Percentiles rank a stretch among this genome's conserved stretches.
Conservation (phyloP, 2,113 vertebrate species). For the Odocoileus hemionus region DNA sequence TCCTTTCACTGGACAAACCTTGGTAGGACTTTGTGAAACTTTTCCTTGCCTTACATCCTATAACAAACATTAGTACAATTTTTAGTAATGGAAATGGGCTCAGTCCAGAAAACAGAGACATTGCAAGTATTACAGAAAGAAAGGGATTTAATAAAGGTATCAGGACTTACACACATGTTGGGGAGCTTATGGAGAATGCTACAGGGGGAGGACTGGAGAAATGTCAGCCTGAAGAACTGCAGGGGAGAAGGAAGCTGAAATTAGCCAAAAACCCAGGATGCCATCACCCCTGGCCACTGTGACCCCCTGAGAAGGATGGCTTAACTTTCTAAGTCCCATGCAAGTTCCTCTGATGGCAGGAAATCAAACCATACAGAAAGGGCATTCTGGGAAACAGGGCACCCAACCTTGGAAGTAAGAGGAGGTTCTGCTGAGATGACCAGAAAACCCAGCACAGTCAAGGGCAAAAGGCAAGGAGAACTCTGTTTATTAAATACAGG, state of each 20-base stretch:
- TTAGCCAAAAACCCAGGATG: background rate
- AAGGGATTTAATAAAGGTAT: background rate
- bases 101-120: background rate
- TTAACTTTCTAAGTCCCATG: background rate
- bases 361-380: background rate
- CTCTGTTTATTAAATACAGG: background rate
- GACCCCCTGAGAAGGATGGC: background rate
- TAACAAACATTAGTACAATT: background rate
- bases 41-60: background rate
- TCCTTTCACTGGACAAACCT: background rate
- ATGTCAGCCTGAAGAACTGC: background rate
- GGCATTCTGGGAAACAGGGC: background rate
- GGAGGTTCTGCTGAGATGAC: background rate
- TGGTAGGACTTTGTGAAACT: background rate
- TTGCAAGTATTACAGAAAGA: background rate
- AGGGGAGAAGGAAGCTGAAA: background rate
- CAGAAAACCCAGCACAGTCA: background rate
- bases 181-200: background rate
- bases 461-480: background rate
- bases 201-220: background rate
- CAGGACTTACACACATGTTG: background rate
- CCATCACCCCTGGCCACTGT: accelerated
- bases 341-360: background rate
- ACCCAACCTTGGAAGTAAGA: background rate
- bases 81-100: background rate